phyloP scores from a whole-genome alignment of 1,140 invertebrate genomes.

The Holcopasites calliopsidis region DNA sequence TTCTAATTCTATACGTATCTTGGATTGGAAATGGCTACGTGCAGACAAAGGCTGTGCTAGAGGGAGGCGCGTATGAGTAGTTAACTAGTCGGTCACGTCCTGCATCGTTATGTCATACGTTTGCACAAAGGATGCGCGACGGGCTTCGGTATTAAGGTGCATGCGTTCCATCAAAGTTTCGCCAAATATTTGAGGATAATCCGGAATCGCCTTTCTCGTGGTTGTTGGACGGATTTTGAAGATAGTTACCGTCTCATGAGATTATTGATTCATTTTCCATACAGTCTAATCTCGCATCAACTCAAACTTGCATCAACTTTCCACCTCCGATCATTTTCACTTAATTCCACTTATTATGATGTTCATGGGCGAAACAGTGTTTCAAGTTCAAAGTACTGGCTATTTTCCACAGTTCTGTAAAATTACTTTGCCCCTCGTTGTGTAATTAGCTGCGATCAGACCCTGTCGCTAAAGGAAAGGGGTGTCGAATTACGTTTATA shows the following conservation, averaged over 20 bases:
- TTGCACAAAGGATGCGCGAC: slow-evolving; percentile 10
- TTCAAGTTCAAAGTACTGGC: not conserved
- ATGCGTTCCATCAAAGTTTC: slow-evolving; percentile 1
- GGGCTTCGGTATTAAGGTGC: not conserved
- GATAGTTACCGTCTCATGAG: too few relatives aligned
- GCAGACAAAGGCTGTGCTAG: slow-evolving; percentile 43
- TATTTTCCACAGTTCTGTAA: not conserved
- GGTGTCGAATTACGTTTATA: not conserved
- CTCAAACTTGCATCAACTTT: too few relatives aligned
- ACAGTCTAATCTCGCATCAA: too few relatives aligned
- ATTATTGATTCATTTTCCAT: too few relatives aligned
- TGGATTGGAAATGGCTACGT: slow-evolving; percentile 47
- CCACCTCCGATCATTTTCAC: too few relatives aligned
- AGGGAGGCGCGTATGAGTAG: not conserved
- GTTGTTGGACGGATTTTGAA: too few relatives aligned
- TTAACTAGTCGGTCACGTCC: slow-evolving; percentile 4
- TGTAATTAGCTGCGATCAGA: not conserved
- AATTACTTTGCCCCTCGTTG: not conserved
- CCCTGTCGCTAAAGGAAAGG: not conserved
- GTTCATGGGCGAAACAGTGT: too few relatives aligned
- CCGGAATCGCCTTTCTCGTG: not conserved
- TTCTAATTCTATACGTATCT: slow-evolving; percentile 54
- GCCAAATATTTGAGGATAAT: not conserved
- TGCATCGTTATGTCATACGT: slow-evolving; percentile 8
- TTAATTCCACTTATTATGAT: too few relatives aligned